Base-by-base conservation (phyloP, 1,140 invertebrate species). In the Trinorchestia longiramus region DNA sequence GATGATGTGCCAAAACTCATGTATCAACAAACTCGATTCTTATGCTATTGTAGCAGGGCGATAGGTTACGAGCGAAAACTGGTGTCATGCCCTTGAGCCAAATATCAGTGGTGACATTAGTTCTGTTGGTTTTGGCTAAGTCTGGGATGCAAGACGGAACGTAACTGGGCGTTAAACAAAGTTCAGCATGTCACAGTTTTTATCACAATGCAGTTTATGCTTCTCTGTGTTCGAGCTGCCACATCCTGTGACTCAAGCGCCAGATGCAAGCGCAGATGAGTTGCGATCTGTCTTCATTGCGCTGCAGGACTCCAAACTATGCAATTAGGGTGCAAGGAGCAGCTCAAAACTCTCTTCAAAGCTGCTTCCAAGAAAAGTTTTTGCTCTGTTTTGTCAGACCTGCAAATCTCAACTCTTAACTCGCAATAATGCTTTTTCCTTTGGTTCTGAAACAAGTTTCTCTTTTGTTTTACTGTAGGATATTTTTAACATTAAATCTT, bases 211-310 rank as follows among this genome's bases (percentile, higher is more conserved):
- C 1, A 77, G 62, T 77, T 77, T 77, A 23, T 77, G 28, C 62
- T 77, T 36, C 15, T 77, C 62, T 77, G 62, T 77, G 62, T 77
- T 77, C 3, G 62, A 77, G 36, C 62, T 77, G 62, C 62, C 28
- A 28, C 62, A 23, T 77, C 62, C 28, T 15, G 36, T 36, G 62
- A 77, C 62, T 11, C 28, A 36, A 77, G 11, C 62, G 62, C 28
- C 62, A 36, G 28, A 77, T 77, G 62, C 62, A 77, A 77, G 28
- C 11, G 62, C 62, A 28, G 62, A 77, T 36, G 62, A 77, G 62
- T 77, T 43, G 43, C 88, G 88, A 41, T 90, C n/a, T 41, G 88
- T 90, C 88, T 90, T 90, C 88, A 90, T 90, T 90, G 88, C 88
- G 88, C 36, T 42, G 43, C 88, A 42, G 88, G 88, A 90, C 41